These are phyloP conservation scores for Terrapene triunguis DNA, from an alignment of 2,113 vertebrate genomes.

Conservation along the genomic window DNA sequence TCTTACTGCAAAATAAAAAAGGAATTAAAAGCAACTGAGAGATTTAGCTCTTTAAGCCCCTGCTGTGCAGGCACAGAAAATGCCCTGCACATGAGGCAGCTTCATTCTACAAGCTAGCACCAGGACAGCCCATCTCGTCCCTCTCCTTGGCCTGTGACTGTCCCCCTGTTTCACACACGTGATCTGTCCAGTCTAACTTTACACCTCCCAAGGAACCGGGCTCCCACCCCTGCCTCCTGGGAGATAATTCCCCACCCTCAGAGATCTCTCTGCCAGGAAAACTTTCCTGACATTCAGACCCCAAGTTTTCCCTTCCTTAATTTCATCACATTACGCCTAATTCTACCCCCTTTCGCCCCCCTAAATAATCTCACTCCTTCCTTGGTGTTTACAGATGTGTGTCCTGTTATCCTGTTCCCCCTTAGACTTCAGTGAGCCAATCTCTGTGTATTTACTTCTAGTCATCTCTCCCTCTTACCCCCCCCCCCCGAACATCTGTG, in stretches of 20 bases:
- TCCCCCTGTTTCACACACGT: not conserved
- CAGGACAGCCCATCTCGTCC: not conserved
- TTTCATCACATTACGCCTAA: not conserved
- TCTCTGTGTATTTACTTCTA: not conserved
- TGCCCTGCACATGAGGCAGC: not conserved
- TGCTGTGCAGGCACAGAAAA: slow-evolving; percentile 28
- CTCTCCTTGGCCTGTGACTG: not conserved
- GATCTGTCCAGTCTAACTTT: not conserved
- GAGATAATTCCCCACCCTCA: not conserved
- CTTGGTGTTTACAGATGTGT: not conserved
- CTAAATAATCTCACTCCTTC: not conserved
- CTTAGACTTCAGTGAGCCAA: accelerated
- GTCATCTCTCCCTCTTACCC: not conserved
- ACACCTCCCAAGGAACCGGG: no score
- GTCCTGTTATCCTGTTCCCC: not conserved
- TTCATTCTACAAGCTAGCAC: not conserved
- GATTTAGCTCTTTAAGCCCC: not conserved
- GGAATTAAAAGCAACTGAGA: slow-evolving; percentile 44
- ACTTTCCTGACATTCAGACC: not conserved
- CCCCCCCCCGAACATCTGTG: not conserved
- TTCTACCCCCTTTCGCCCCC: not conserved
- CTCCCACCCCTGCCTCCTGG: not conserved
- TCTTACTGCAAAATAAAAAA: slow-evolving; percentile 52
- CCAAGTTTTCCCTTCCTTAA: not conserved
- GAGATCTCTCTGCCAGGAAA: not conserved